Percentiles rank a stretch among this genome's conserved stretches.
phyloP scores from a whole-genome alignment of 2,888 invertebrate genomes.

The Dryococelus australis region DNA sequence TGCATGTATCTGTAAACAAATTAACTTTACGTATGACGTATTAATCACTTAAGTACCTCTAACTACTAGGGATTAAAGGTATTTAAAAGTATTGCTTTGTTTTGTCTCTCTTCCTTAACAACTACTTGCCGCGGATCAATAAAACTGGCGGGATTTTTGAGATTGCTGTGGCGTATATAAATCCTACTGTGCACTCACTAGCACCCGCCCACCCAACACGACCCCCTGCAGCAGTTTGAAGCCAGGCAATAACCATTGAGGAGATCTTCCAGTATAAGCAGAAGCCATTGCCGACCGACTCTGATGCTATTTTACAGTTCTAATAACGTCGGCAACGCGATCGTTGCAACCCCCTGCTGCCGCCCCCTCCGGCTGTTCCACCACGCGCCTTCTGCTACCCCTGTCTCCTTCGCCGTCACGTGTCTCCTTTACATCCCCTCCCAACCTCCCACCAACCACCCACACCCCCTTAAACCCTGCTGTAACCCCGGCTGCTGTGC shows the following conservation, averaged over 20 bases:
- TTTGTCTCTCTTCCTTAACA: not conserved
- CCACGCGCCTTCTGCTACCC: not conserved
- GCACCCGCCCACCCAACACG: not conserved
- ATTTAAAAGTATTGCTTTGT: not conserved
- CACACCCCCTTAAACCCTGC: not conserved
- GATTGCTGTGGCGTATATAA: constrained; percentile 27
- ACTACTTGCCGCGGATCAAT: not conserved
- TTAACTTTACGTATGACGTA: too few species aligned
- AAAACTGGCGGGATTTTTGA: constrained; percentile 26
- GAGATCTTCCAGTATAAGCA: constrained; percentile 22
- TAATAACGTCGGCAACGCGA: constrained; percentile 29
- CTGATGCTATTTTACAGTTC: constrained; percentile 33
- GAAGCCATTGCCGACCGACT: constrained; percentile 30
- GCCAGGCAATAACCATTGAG: constrained; percentile 22
- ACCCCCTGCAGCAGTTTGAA: not conserved
- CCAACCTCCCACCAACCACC: not conserved
- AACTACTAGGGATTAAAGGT: not conserved
- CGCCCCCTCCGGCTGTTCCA: not conserved
- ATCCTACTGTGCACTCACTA: not conserved
- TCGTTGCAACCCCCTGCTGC: not conserved
- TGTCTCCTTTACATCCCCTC: not conserved
- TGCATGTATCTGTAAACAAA: too few species aligned
- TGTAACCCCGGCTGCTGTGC: not conserved
- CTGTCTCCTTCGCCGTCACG: not conserved
- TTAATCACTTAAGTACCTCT: too few species aligned